These are phyloP conservation scores for Carettochelys insculpta DNA, from an alignment of 2,113 vertebrate species.

Conservation along the genomic window DNA sequence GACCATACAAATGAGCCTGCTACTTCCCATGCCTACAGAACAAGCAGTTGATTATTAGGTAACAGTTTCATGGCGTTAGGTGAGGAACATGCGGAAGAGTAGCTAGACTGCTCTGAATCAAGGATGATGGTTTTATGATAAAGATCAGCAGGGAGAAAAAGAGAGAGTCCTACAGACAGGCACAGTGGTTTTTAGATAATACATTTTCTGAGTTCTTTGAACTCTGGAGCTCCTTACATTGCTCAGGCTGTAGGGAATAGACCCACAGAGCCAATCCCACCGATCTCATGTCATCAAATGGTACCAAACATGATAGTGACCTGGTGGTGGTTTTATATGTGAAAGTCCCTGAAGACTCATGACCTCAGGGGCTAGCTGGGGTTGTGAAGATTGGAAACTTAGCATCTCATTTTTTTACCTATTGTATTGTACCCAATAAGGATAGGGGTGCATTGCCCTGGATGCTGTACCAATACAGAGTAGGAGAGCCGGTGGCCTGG, in stretches of 20 bases:
- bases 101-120: neutral
- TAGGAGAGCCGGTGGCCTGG: neutral
- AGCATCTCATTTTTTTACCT: neutral
- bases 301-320: constrained; percentile 38
- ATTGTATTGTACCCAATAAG: neutral
- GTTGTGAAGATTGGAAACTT: neutral
- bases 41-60: neutral
- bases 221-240: constrained; percentile 38
- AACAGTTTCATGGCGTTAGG: neutral
- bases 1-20: rapidly evolving
- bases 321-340: constrained; percentile 63
- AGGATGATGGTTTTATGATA: rapidly evolving
- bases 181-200: neutral
- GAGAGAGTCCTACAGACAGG: constrained; percentile 8
- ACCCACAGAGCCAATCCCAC: constrained; percentile 36
- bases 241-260: constrained; percentile 13
- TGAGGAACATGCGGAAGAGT: neutral
- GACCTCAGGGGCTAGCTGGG: neutral
- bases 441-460: neutral
- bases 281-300: neutral
- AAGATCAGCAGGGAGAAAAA: neutral
- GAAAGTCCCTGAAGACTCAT: constrained; percentile 51
- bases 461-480: rapidly evolving
- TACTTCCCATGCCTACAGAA: neutral
- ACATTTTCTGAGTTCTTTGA: constrained; percentile 25